Evolutionary conservation across 1,140 invertebrate species (phyloP).

Genomic region (Sipha flava): DNA sequence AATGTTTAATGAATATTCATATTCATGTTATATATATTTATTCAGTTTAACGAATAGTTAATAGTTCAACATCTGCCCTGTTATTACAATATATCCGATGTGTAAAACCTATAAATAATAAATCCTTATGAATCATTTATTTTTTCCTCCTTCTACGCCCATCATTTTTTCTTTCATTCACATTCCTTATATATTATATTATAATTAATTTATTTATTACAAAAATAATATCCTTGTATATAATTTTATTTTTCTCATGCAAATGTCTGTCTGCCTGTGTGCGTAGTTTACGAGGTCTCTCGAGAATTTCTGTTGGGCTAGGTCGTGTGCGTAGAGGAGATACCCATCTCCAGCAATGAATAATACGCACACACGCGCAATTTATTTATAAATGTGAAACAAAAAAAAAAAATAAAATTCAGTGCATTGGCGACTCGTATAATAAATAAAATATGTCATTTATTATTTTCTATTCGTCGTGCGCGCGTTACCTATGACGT

Average conservation of each 20-base stretch:
- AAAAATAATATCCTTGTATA: too few relatives aligned
- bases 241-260: not conserved
- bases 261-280: not conserved
- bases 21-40: not conserved
- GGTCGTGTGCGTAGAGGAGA: not conserved
- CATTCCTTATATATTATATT: too few relatives aligned
- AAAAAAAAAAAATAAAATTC: not conserved
- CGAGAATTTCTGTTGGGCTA: constrained; percentile 15
- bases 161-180: too few relatives aligned
- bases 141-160: too few relatives aligned
- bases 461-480: too few relatives aligned
- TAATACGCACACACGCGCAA: not conserved
- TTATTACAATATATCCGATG: not conserved
- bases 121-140: too few relatives aligned
- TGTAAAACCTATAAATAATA: too few relatives aligned
- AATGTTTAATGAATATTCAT: constrained; percentile 8
- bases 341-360: too few relatives aligned
- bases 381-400: not conserved
- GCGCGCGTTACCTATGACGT: too few relatives aligned
- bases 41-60: not conserved
- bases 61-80: not conserved
- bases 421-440: not conserved
- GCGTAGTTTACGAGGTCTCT: not conserved
- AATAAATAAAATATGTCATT: too few relatives aligned
- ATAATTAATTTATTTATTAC: too few relatives aligned